A percentile compares a stretch with the other conserved stretches of the same genome.
These are phyloP conservation scores for Vidua macroura DNA, from an alignment of 2,113 vertebrate genomes.

Conservation along the genomic window DNA sequence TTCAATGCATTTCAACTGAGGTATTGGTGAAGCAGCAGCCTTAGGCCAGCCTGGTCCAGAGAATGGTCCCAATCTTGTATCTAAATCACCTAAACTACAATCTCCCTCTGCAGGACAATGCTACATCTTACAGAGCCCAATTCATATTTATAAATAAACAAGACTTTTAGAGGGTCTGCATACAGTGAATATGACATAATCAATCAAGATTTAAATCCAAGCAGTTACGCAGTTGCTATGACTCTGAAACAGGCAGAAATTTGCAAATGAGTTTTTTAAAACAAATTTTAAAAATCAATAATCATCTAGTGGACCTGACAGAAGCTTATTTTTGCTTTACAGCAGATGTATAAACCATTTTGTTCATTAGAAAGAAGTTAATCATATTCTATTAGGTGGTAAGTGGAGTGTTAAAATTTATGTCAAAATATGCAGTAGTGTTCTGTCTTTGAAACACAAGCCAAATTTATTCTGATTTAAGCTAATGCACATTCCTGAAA, in stretches of 20 bases:
- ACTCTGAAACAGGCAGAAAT: background rate
- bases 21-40: background rate
- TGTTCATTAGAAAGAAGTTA: background rate
- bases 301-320: background rate
- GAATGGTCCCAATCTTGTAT: background rate
- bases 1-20: background rate
- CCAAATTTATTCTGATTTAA: slow-evolving; percentile 3
- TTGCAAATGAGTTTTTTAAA: background rate
- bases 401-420: slow-evolving; percentile 23
- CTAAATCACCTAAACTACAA: background rate
- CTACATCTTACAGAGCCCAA: background rate
- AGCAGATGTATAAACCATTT: background rate
- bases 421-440: background rate
- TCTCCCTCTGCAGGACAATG: background rate
- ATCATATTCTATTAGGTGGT: background rate
- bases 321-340: background rate
- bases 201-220: background rate
- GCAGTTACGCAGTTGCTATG: background rate
- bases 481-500: background rate
- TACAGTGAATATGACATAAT: background rate
- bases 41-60: background rate
- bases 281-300: background rate
- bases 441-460: background rate
- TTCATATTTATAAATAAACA: background rate
- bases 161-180: background rate